Base-by-base conservation (phyloP, 2,888 invertebrate genomes). In the Invenusta paracnida region DNA sequence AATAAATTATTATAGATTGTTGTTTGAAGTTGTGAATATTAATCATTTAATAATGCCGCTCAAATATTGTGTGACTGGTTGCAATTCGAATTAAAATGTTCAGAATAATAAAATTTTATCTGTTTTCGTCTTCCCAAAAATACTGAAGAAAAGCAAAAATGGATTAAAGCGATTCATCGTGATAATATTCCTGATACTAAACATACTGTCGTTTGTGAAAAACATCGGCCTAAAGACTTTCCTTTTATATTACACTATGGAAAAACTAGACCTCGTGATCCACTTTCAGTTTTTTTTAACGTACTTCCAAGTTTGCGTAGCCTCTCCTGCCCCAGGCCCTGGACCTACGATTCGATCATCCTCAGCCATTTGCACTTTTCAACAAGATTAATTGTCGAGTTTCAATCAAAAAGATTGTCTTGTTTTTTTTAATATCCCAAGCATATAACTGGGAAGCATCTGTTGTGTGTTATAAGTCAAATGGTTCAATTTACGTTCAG, bases 21-120 rank as follows among this genome's bases (percentile, higher is more conserved):
- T 97, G 27, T 94, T 94, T 91, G 97, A 96, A 0, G 96, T 96
- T 88, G 94, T 94, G 0, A 97, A 97, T 25, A 95, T 96, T 89
- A 88, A 66, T 66, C 13, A 13, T 79, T 79, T 25, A 79, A 79
- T 27, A 2, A 27, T 23, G 25, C 28, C 25, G n/a, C 25, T 79
- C 2, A 79, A 25, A 25, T 27, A n/a, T 25, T 25, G 79, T 79
- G 79, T 25, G 2, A 25, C 25, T n/a, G 79, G 5, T 23, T 79
- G 79, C 79, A 79, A 79, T 79, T 79, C 79, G 28, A n/a, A 2
- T 79, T n/a, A n/a, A n/a, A n/a, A n/a, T n/a, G n/a, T n/a, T n/a
- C n/a, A n/a, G n/a, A n/a, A n/a, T n/a, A n/a, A n/a, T n/a, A n/a
- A n/a, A n/a, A n/a, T n/a, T n/a, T n/a, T n/a, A n/a, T n/a, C n/a